Evolutionary conservation across 2,797 vertebrate species (phyloP), one percentile per base, ranked within the genome.

Genomic region (Naso thynnoides): DNA sequence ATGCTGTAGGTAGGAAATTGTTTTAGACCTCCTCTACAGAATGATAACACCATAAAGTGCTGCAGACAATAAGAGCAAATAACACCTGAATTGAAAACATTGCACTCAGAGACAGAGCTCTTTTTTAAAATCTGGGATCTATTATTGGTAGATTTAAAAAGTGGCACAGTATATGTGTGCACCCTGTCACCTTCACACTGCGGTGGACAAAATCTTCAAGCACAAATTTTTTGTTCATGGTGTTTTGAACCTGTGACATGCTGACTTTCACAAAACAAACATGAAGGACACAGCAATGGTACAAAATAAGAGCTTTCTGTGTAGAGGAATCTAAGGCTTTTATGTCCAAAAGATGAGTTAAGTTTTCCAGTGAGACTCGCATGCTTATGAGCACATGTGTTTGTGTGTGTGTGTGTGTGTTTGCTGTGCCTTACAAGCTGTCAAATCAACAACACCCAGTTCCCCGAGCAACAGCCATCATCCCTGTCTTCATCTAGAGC

Each of bases 261-360:
- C 14, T 48, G 59, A 83, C 59, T 82, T 77, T 58, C 64, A 79
- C 59, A 62, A 86, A 81, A 83, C 33, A 81, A 70, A 62, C 38
- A 45, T 59, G 16, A 71, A 70, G 44, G 59, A 71, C 65, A 72
- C 9, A 57, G 24, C 74, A 55, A 72, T 61, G 59, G 56, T 45
- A 54, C 38, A 62, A 82, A 83, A 31, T 60, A 59, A 77, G 50
- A 61, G 73, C 58, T 81, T 69, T 69, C 52, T 82, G 74, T 80
- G 81, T 83, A 82, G 52, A 82, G 36, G 27, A 26, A 66, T 60
- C 56, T 14, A 21, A 45, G 21, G 36, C 53, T 78, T 80, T 65
- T 19, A 56, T 58, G 73, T 60, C 48, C 44, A 45, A 64, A 60
- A 48, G 38, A 68, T 62, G 44, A 8, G 10, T 61, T 26, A 81